A percentile compares a stretch with the other conserved stretches of the same genome.
phyloP scores from a whole-genome alignment of 2,113 vertebrate species.

The Petrocephalus microphthalmus region DNA sequence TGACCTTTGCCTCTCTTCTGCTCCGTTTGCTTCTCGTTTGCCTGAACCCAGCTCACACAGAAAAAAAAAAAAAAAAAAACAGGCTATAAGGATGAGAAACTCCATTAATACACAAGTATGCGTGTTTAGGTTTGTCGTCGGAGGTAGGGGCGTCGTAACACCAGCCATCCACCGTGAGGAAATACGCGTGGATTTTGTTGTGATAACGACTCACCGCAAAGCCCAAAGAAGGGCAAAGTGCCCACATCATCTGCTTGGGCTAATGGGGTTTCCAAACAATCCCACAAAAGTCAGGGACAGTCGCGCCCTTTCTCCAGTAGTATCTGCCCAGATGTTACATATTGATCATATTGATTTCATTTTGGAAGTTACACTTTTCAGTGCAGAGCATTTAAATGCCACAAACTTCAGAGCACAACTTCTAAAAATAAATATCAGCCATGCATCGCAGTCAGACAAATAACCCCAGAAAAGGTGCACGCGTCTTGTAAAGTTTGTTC shows the following conservation, averaged over 20 bases:
- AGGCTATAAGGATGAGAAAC: not conserved
- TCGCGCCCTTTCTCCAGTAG: too few relatives aligned
- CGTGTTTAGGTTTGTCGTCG: not conserved
- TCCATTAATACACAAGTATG: not conserved
- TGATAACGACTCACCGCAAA: not conserved
- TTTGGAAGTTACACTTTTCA: not conserved
- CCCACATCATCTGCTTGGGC: not conserved
- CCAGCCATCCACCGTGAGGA: not conserved
- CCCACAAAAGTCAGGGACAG: not conserved
- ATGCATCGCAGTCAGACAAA: not conserved
- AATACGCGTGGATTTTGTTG: not conserved
- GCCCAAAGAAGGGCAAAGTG: not conserved
- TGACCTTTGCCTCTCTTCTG: conserved; percentile 9
- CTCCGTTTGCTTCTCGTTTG: not conserved
- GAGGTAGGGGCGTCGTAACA: not conserved
- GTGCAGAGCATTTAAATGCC: not conserved
- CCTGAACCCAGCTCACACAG: not conserved
- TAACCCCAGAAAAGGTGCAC: not conserved
- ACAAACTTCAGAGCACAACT: not conserved
- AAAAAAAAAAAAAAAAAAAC: not conserved
- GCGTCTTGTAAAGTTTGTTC: not conserved
- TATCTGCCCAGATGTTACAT: not conserved
- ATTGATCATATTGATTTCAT: not conserved
- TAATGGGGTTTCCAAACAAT: not conserved
- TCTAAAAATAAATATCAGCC: not conserved